These are phyloP conservation scores for Pogonocherus hispidulus DNA, from an alignment of 2,888 invertebrate species.

Conservation along the genomic window DNA sequence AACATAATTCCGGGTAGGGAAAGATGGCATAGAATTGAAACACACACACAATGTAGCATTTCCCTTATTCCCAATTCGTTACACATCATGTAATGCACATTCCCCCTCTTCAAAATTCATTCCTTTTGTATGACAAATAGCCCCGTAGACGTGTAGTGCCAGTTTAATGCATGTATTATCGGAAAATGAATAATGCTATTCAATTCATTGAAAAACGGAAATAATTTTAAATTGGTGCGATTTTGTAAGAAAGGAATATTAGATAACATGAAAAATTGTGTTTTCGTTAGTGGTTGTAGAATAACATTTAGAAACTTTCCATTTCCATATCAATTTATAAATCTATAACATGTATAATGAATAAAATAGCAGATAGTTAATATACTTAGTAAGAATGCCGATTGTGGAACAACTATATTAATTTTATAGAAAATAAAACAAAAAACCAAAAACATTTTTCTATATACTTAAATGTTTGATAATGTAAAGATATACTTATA, in stretches of 20 bases:
- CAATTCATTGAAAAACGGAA: conserved; percentile 13
- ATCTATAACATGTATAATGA: no score
- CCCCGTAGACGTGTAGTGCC: conserved; percentile 44
- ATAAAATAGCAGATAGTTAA: no score
- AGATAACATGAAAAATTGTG: background rate
- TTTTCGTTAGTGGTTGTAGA: background rate
- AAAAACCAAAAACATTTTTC: no score
- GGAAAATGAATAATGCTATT: conserved; percentile 12
- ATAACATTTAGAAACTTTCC: background rate
- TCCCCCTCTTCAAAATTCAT: conserved; percentile 57
- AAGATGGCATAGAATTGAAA: conserved; percentile 24
- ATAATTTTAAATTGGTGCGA: conserved; percentile 6
- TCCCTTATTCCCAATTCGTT: conserved; percentile 51
- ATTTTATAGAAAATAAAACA: no score
- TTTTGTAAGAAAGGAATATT: background rate
- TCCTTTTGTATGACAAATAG: conserved; percentile 57
- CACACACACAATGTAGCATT: conserved; percentile 28
- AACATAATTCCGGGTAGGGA: conserved; percentile 25
- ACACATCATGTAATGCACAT: conserved; percentile 52
- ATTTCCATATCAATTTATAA: background rate
- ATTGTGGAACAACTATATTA: no score
- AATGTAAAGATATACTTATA: no score
- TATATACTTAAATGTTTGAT: no score
- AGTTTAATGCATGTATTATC: conserved; percentile 15
- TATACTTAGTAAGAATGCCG: no score